phyloP scores from a whole-genome alignment of 2,113 vertebrate genomes.

The Anguilla rostrata region DNA sequence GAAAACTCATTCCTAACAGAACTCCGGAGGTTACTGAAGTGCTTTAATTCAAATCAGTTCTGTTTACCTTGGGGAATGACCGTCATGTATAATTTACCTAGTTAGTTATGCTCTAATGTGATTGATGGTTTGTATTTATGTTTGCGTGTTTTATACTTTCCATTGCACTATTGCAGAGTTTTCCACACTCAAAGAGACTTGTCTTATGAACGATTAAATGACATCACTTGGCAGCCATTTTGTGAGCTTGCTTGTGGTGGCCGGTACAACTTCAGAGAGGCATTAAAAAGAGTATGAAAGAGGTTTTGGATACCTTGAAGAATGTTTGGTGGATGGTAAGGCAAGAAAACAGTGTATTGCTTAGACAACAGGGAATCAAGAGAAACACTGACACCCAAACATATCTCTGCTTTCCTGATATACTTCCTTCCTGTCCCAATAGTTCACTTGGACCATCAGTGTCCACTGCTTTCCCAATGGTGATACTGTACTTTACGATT shows the following conservation, averaged over 20 bases:
- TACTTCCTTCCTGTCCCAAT: slow-evolving; percentile 8
- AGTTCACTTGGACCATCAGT: not conserved
- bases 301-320: not conserved
- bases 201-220: not conserved
- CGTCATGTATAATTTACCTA: slow-evolving; percentile 53
- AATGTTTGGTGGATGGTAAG: not conserved
- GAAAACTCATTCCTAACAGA: not conserved
- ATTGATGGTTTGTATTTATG: not conserved
- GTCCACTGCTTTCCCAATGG: slow-evolving; percentile 1
- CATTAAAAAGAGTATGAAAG: not conserved
- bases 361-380: not conserved
- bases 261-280: not conserved
- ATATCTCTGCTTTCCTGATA: not conserved
- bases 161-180: not conserved
- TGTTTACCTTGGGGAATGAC: slow-evolving; percentile 42
- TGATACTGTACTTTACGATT: slow-evolving; percentile 21
- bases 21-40: slow-evolving; percentile 39
- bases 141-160: not conserved
- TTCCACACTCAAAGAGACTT: not conserved
- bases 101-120: slow-evolving; percentile 53
- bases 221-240: not conserved
- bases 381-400: not conserved
- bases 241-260: not conserved
- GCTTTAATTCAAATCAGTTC: slow-evolving; percentile 39
- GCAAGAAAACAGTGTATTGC: not conserved